A percentile compares a stretch with the other conserved stretches of the same genome.
These are phyloP conservation scores for Fabriciana adippe DNA, from an alignment of 2,888 invertebrate species.

Conservation along the genomic window DNA sequence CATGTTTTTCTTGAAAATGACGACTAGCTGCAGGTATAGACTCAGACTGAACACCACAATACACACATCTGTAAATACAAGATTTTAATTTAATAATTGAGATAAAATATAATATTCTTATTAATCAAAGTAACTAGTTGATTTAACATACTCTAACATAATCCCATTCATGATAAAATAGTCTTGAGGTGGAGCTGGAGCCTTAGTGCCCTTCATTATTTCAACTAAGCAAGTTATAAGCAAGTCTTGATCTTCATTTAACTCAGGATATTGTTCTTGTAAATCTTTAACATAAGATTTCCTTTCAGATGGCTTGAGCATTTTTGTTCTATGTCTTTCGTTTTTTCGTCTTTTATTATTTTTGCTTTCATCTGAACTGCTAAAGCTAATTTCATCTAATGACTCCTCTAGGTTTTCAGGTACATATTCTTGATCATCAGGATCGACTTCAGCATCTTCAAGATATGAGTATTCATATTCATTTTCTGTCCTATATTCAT, in stretches of 20 bases:
- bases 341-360: constrained; percentile 6
- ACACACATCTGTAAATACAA: constrained; percentile 53
- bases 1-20: constrained; percentile 69
- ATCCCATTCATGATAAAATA: constrained; percentile 53
- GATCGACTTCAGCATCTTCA: constrained; percentile 25
- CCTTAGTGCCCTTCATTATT: constrained; percentile 58
- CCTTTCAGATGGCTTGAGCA: constrained; percentile 29
- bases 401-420: constrained; percentile 20
- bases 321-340: constrained; percentile 25
- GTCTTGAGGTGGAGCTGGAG: constrained; percentile 55
- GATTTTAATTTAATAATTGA: constrained; percentile 6
- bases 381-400: constrained; percentile 2
- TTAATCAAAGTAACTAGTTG: not conserved
- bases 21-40: constrained; percentile 53
- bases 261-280: constrained; percentile 52
- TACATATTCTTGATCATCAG: constrained; percentile 24
- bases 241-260: constrained; percentile 50
- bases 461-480: constrained; percentile 17
- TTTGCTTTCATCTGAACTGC: constrained; percentile 9
- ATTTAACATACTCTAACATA: constrained; percentile 55
- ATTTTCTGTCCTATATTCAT: constrained; percentile 28
- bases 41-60: constrained; percentile 48
- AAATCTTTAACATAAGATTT: constrained; percentile 60
- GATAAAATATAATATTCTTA: not conserved
- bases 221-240: constrained; percentile 56